A percentile compares a stretch with the other conserved stretches of the same genome.
Conservation (phyloP, 2,113 vertebrate species). For the Hystrix brachyura region DNA sequence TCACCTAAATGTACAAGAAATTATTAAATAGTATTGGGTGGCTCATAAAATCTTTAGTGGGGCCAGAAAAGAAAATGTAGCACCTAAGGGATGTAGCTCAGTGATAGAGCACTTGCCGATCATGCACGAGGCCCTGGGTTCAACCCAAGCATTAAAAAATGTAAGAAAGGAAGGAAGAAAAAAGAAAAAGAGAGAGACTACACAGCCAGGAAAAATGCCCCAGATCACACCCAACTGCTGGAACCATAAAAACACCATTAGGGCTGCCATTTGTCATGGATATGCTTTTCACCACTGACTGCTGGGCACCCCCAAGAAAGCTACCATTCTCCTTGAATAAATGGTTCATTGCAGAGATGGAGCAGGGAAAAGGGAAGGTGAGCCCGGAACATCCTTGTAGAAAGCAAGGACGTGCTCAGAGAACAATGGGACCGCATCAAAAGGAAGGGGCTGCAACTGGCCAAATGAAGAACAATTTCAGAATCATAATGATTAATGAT, state of each 20-base stretch:
- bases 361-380: not conserved
- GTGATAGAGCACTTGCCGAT: not conserved
- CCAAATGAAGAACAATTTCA: conserved; percentile 20
- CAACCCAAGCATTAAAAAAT: not conserved
- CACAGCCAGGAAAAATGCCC: conserved; percentile 16
- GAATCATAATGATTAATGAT: conserved; percentile 26
- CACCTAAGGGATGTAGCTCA: not conserved
- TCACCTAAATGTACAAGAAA: conserved; percentile 56
- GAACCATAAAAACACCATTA: not conserved
- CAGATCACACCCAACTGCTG: not conserved
- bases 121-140: not conserved
- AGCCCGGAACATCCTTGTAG: not conserved
- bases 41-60: conserved; percentile 41
- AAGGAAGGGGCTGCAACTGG: not conserved
- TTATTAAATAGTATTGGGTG: conserved; percentile 32
- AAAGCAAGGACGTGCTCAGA: conserved; percentile 29
- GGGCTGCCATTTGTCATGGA: not conserved
- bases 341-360: not conserved
- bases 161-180: not conserved
- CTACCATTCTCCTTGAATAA: not conserved
- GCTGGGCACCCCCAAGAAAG: not conserved
- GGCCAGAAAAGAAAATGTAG: conserved; percentile 32
- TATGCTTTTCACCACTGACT: not conserved
- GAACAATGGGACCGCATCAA: not conserved
- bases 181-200: conserved; percentile 24